These are phyloP conservation scores for Thermophis baileyi DNA, from an alignment of 2,113 vertebrate genomes.

Conservation along the genomic window DNA sequence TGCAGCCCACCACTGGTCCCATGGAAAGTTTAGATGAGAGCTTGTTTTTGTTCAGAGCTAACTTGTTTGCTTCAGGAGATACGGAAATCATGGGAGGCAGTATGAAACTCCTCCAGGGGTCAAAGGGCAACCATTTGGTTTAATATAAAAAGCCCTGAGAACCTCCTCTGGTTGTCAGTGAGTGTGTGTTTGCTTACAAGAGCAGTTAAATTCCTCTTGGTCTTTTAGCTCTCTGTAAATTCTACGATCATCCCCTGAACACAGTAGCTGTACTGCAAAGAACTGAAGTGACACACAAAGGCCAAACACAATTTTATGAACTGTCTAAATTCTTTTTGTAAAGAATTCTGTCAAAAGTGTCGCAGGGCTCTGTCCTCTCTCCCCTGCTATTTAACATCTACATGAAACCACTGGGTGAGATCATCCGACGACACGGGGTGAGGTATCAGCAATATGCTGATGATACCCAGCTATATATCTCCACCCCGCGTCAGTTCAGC, in stretches of 20 bases:
- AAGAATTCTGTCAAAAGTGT: neutral
- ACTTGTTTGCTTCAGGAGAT: neutral
- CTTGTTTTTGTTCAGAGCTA: neutral
- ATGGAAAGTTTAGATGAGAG: neutral
- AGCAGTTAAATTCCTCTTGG: neutral
- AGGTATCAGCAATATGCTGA: too few relatives aligned
- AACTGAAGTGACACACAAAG: neutral
- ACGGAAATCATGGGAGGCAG: neutral
- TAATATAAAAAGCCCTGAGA: neutral
- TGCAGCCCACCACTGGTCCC: too few relatives aligned
- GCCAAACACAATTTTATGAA: neutral
- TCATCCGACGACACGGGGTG: too few relatives aligned
- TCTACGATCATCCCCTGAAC: neutral
- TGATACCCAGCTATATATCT: too few relatives aligned
- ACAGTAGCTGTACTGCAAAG: neutral
- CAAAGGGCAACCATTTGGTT: neutral
- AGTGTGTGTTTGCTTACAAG: neutral
- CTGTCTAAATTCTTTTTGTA: neutral
- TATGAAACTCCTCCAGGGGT: neutral
- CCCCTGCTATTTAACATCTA: too few relatives aligned
- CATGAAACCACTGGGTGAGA: too few relatives aligned
- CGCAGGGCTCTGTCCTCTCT: too few relatives aligned
- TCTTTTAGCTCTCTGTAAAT: neutral
- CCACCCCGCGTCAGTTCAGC: too few relatives aligned
- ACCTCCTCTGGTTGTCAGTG: neutral